A percentile compares a stretch with the other conserved stretches of the same genome.
Evolutionary conservation across 2,797 vertebrate genomes (phyloP).

Genomic region (Dipus sagitta): DNA sequence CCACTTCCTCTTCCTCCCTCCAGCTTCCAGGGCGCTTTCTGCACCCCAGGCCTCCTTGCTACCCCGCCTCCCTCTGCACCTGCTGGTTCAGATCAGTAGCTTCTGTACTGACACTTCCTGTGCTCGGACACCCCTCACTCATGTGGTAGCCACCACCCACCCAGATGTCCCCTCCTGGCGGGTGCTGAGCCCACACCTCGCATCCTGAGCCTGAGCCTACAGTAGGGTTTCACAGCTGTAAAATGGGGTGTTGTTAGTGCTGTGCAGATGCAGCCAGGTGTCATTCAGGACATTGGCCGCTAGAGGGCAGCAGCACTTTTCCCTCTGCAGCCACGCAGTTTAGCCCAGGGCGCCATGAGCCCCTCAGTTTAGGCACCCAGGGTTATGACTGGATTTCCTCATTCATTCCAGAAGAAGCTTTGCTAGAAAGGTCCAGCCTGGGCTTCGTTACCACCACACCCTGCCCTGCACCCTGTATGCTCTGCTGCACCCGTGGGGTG

Average conservation of each 20-base stretch:
- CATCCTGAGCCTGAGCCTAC: rapidly evolving
- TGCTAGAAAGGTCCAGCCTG: rapidly evolving
- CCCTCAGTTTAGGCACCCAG: rapidly evolving
- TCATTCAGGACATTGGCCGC: slow-evolving; percentile 79
- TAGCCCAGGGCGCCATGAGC: background rate
- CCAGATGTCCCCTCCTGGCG: background rate
- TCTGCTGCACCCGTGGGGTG: too few relatives aligned
- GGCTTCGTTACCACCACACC: too few relatives aligned
- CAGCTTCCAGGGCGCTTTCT: background rate
- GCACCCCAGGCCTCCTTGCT: too few relatives aligned
- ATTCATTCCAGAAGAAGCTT: rapidly evolving
- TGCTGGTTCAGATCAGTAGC: too few relatives aligned
- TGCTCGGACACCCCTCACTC: too few relatives aligned
- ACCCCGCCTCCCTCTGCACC: too few relatives aligned
- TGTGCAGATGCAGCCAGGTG: rapidly evolving
- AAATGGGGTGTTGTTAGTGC: rapidly evolving
- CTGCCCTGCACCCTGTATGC: background rate
- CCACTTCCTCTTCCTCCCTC: background rate
- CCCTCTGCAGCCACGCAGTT: background rate
- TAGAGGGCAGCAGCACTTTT: slow-evolving; percentile 84
- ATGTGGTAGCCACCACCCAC: too few relatives aligned
- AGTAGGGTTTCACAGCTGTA: rapidly evolving
- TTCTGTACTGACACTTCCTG: too few relatives aligned
- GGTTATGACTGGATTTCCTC: background rate
- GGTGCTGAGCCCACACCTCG: rapidly evolving